Evolutionary conservation across 2,888 invertebrate genomes (phyloP).

Genomic region (Incurvaria masculella): DNA sequence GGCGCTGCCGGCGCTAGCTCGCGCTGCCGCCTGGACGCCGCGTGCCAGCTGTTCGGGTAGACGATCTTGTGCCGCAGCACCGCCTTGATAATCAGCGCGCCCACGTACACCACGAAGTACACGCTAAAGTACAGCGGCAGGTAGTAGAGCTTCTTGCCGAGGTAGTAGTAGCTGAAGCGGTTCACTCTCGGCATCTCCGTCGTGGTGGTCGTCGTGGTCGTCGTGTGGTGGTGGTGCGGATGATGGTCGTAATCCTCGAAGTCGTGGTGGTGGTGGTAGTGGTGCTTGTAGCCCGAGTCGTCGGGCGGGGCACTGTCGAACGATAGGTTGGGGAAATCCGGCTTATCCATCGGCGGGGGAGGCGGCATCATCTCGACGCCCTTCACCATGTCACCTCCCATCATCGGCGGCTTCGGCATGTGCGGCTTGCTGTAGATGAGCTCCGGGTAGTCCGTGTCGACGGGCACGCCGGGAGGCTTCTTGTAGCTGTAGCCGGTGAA

Average conservation of each 20-base stretch:
- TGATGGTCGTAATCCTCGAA: constrained; percentile 34
- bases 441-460: constrained; percentile 31
- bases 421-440: constrained; percentile 35
- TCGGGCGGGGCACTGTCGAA: constrained; percentile 25
- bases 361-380: constrained; percentile 31
- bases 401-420: constrained; percentile 32
- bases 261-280: constrained; percentile 36
- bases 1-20: constrained; percentile 33
- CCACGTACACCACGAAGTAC: constrained; percentile 67
- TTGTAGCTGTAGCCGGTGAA: constrained; percentile 3
- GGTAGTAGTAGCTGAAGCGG: constrained; percentile 69
- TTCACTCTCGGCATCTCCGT: constrained; percentile 57
- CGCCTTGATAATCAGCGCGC: constrained; percentile 68
- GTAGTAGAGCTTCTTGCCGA: constrained; percentile 73
- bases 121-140: constrained; percentile 73
- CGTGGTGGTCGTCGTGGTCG: constrained; percentile 40
- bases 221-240: constrained; percentile 32
- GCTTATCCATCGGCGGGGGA: constrained; percentile 18
- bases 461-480: constrained; percentile 14
- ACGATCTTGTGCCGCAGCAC: constrained; percentile 70
- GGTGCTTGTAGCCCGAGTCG: constrained; percentile 38
- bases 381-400: constrained; percentile 26
- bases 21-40: constrained; percentile 40
- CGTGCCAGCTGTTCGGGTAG: constrained; percentile 54
- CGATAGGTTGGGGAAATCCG: constrained; percentile 18